Base-by-base conservation (phyloP, 2,888 invertebrate species). In the Platypus cylindrus region DNA sequence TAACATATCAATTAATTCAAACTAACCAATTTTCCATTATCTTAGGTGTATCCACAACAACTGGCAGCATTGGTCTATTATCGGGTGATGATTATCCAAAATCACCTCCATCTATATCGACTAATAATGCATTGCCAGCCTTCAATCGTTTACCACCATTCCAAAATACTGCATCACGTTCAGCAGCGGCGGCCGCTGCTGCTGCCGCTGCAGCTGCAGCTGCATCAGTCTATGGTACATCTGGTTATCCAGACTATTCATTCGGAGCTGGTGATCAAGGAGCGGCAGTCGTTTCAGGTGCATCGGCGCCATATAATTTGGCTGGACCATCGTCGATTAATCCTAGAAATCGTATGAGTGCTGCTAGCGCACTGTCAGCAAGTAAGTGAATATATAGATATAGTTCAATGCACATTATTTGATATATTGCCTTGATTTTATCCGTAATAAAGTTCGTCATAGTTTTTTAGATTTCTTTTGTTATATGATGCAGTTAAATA, bases 131-230 rank as follows among this genome's bases (percentile, higher is more conserved):
- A 9, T 45, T 60, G 14, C 60, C 60, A n/a, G 56, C 48, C 2
- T 60, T 60, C 44, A 58, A 50, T 36, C 45, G 58, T 14, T 40
- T 60, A 5, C 48, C 54, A 4, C 44, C 47, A 0, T 55, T 53
- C 30, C 53, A 51, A 29, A 33, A 11, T 14, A 32, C 37, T 2
- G 31, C 35, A 3, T 8, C 14, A 12, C 13, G 27, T 4, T 13
- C 35, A 5, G 30, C 29, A 8, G 4, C 30, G 5, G 37, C 35
- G 17, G 14, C 7, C 13, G 16, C 31, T 9, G 24, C 34, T 15
- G 36, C 35, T 15, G 26, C 18, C 1, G 37, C 35, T 20, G 30
- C 37, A 16, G 42, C n/a, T 13, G 26, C 23, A 11, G 15, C 35
- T 7, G 30, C 29, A 8, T 5, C 30, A 9, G 37, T 36, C 22